Evolutionary conservation across 2,113 vertebrate genomes (phyloP), one percentile per base, ranked within the genome.

Genomic region (Takifugu bimaculatus): DNA sequence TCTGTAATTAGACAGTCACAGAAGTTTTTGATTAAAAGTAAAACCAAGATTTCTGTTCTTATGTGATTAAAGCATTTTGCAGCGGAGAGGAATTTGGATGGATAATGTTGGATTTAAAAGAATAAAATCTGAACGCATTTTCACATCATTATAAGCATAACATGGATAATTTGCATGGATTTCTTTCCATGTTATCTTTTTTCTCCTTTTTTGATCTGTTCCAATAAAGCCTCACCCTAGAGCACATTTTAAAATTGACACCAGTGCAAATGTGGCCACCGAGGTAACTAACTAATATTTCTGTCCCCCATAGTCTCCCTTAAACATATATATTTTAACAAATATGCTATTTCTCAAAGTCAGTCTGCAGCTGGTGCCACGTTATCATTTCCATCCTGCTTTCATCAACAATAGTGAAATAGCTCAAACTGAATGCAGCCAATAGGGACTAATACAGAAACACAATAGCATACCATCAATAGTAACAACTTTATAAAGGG

Each of bases 21-120:
- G 68, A 80, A 61, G 70, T 71, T 74, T 76, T 64, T 71, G 76
- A 82, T 81, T 72, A 79, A 75, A 84, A 75, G 26, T 1, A 68
- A 72, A 79, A 71, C 56, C 67, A 78, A 68, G 65, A 76, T 58
- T 58, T 13, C 57, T 12, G 25, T 54, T 67, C 63, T 84, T 69
- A 70, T 54, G 72, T 82, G 69, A 78, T 70, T 54, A 66, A 78
- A 63, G 65, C 42, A 57, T 66, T 68, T 48, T 50, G 52, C 27
- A 50, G 74, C 51, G n/a, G 54, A 50, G 56, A 51, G 25, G 50
- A 43, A 2, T 13, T 14, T 47, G 44, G 44, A 14, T 20, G 20
- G 20, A 20, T 20, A 20, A 20, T 20, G 20, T 20, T 20, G 20
- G 20, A 20, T 20, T 20, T 20, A 20, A 20, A 20, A 20, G 20